A percentile compares a stretch with the other conserved stretches of the same genome.
phyloP scores from a whole-genome alignment of 2,888 invertebrate species.

The Tortricodes alternella region DNA sequence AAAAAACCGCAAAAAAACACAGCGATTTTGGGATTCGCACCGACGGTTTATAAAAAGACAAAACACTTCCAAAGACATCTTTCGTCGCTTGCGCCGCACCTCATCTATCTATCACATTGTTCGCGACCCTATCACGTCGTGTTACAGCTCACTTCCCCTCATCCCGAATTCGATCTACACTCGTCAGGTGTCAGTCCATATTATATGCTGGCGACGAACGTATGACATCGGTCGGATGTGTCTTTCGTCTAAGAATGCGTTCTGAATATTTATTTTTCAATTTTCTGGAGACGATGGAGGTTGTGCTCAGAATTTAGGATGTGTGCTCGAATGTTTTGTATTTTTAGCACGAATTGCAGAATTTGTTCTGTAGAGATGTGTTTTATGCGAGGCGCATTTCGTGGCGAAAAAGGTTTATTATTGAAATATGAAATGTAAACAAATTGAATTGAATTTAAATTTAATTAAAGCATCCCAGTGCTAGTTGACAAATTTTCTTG shows the following conservation, averaged over 20 bases:
- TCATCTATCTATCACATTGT: slow-evolving; percentile 1
- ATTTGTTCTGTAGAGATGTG: neutral
- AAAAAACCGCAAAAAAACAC: too few species aligned
- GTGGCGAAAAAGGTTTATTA: neutral
- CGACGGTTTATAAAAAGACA: too few species aligned
- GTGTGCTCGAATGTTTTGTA: slow-evolving; percentile 32
- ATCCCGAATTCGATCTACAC: slow-evolving; percentile 1
- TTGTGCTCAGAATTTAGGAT: slow-evolving; percentile 49
- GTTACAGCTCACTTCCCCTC: slow-evolving; percentile 23
- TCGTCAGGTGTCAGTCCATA: slow-evolving; percentile 28
- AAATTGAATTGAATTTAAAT: too few species aligned
- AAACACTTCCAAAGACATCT: too few species aligned
- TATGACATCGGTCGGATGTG: slow-evolving; percentile 45
- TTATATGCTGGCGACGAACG: slow-evolving; percentile 27
- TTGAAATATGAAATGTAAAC: too few species aligned
- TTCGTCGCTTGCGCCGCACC: slow-evolving; percentile 7
- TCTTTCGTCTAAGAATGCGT: slow-evolving; percentile 44
- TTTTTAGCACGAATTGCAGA: slow-evolving; percentile 19
- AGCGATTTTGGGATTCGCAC: too few species aligned
- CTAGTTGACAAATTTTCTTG: too few species aligned
- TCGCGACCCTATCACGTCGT: slow-evolving; percentile 11
- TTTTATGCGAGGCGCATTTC: neutral
- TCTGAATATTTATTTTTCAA: slow-evolving; percentile 70
- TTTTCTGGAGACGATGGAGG: slow-evolving; percentile 45
- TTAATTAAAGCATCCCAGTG: too few species aligned